These are phyloP conservation scores for Microtus richardsoni DNA, from an alignment of 2,113 vertebrate genomes.

Conservation along the genomic window DNA sequence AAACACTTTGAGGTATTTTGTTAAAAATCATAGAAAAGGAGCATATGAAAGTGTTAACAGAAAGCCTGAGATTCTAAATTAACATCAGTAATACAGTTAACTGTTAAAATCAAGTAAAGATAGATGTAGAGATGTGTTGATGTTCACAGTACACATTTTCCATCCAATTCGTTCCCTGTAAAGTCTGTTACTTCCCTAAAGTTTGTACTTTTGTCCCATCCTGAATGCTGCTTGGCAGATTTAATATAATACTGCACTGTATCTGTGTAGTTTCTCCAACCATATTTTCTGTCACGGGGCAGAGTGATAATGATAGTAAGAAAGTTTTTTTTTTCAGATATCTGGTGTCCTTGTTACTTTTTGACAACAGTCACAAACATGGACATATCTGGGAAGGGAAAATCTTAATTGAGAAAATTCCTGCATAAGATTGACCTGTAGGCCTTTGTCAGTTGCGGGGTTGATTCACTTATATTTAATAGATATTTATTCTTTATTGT, in stretches of 20 bases:
- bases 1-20: neutral
- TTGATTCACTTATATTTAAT: neutral
- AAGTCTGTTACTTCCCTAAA: neutral
- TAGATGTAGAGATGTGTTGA: no score
- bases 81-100: neutral
- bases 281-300: neutral
- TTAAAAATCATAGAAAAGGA: neutral
- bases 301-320: accelerated
- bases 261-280: neutral
- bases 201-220: neutral
- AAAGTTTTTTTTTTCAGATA: no score
- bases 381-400: neutral
- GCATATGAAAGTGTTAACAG: neutral
- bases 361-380: neutral
- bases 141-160: neutral
- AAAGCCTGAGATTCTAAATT: neutral
- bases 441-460: no score
- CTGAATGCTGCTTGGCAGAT: no score
- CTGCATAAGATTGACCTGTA: neutral
- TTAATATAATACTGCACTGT: neutral
- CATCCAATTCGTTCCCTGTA: neutral
- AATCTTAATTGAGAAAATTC: neutral
- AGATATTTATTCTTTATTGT: neutral
- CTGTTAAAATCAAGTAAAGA: neutral
- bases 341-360: neutral